These are phyloP conservation scores for Horisme vitalbata DNA, from an alignment of 2,888 invertebrate genomes.

Conservation along the genomic window DNA sequence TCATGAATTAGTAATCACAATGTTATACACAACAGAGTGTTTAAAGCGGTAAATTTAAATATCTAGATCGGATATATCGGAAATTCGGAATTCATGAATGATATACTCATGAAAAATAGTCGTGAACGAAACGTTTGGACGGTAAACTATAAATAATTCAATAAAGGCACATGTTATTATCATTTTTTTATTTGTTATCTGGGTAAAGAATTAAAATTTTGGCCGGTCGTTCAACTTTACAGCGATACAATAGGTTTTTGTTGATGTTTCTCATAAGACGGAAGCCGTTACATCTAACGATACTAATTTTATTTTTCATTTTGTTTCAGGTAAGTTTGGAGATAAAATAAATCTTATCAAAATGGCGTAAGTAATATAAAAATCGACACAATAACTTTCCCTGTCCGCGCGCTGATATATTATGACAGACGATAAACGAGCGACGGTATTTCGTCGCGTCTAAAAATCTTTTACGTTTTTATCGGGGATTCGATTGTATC, in stretches of 20 bases:
- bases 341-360: slow-evolving; percentile 24
- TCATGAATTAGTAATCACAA: slow-evolving; percentile 33
- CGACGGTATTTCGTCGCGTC: slow-evolving; percentile 44
- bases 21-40: slow-evolving; percentile 29
- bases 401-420: slow-evolving; percentile 36
- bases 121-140: slow-evolving; percentile 46
- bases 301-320: slow-evolving; percentile 39
- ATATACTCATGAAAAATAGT: slow-evolving; percentile 47
- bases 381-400: slow-evolving; percentile 38
- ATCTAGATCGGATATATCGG: slow-evolving; percentile 62
- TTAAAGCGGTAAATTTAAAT: slow-evolving; percentile 48
- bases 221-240: slow-evolving; percentile 70
- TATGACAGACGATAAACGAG: slow-evolving; percentile 44
- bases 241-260: slow-evolving; percentile 49
- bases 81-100: slow-evolving; percentile 40
- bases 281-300: slow-evolving; percentile 38
- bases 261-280: slow-evolving; percentile 36
- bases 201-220: slow-evolving; percentile 70
- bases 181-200: slow-evolving; percentile 63
- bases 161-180: slow-evolving; percentile 52
- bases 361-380: slow-evolving; percentile 35
- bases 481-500: slow-evolving; percentile 55
- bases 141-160: slow-evolving; percentile 67
- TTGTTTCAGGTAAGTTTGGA: slow-evolving; percentile 50
- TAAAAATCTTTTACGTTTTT: slow-evolving; percentile 40